Percentiles rank a stretch among this genome's conserved stretches.
Evolutionary conservation across 92 coral and sea anemone species (phyloP).

Genomic region (Bergia sp.): DNA sequence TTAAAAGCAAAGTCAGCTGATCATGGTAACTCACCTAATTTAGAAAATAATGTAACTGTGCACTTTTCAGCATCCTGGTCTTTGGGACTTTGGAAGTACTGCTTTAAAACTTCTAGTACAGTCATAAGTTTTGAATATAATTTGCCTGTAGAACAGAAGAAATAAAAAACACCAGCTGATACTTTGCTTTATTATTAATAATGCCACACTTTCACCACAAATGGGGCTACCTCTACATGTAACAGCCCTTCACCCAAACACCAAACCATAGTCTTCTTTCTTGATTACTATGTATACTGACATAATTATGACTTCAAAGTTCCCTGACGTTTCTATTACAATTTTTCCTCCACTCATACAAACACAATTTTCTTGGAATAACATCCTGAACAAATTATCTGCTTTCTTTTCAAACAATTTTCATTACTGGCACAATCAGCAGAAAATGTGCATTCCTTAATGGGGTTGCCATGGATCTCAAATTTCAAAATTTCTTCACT

Average conservation of each 20-base stretch:
- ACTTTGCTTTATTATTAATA: no score
- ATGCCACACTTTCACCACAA: background rate
- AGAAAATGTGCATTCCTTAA: no score
- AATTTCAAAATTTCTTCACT: no score
- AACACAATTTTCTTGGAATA: no score
- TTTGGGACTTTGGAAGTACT: constrained; percentile 29
- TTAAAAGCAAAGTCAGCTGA: no score
- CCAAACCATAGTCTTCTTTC: background rate
- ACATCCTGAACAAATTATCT: no score
- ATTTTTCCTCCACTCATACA: no score
- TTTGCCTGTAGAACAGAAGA: background rate
- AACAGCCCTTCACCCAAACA: background rate
- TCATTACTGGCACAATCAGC: no score
- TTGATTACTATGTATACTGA: background rate
- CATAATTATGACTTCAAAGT: no score
- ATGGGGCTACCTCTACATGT: background rate
- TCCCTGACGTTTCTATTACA: no score
- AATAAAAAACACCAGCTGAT: background rate
- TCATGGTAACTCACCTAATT: constrained; percentile 34
- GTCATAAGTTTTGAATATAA: constrained; percentile 22
- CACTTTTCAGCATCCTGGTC: constrained; percentile 19
- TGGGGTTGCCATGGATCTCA: no score
- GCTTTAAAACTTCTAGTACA: constrained; percentile 22
- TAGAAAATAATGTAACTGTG: constrained; percentile 4
- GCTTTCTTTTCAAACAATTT: no score